phyloP scores from a whole-genome alignment of 1,140 invertebrate genomes.

The Cephus cinctus region DNA sequence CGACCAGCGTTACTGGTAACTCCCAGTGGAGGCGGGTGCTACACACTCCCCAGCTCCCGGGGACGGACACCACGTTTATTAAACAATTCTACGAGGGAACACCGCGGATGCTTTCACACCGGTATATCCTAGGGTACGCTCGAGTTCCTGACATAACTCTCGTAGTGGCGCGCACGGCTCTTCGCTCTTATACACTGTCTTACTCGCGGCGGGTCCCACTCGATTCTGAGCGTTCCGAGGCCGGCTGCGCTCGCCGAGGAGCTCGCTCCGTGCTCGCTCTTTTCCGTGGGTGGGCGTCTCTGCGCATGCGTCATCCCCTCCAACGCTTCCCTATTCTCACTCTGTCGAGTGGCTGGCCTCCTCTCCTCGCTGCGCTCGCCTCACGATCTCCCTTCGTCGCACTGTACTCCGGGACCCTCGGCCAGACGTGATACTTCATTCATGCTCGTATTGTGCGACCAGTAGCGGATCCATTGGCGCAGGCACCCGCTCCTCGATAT shows the following conservation, averaged over 20 bases:
- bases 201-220: slow-evolving; percentile 25
- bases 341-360: neutral
- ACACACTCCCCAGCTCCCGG: too few relatives aligned
- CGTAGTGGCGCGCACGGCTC: slow-evolving; percentile 2
- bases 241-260: slow-evolving; percentile 19
- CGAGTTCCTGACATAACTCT: neutral
- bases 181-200: slow-evolving; percentile 11
- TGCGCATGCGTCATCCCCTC: slow-evolving; percentile 21
- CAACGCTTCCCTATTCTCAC: slow-evolving; percentile 33
- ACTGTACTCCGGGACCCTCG: slow-evolving; percentile 3
- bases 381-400: neutral
- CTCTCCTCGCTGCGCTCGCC: neutral
- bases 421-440: slow-evolving; percentile 59
- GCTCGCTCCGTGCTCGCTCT: slow-evolving; percentile 10
- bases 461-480: slow-evolving; percentile 26
- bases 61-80: neutral
- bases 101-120: too few relatives aligned
- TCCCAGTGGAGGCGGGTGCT: too few relatives aligned
- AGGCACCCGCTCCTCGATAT: slow-evolving; percentile 15
- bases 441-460: slow-evolving; percentile 61
- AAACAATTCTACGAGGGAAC: too few relatives aligned
- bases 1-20: too few relatives aligned
- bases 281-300: neutral
- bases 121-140: neutral
- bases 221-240: slow-evolving; percentile 29